Evolutionary conservation across 2,797 vertebrate species (phyloP).

Genomic region (Coracias cyanogaster): DNA sequence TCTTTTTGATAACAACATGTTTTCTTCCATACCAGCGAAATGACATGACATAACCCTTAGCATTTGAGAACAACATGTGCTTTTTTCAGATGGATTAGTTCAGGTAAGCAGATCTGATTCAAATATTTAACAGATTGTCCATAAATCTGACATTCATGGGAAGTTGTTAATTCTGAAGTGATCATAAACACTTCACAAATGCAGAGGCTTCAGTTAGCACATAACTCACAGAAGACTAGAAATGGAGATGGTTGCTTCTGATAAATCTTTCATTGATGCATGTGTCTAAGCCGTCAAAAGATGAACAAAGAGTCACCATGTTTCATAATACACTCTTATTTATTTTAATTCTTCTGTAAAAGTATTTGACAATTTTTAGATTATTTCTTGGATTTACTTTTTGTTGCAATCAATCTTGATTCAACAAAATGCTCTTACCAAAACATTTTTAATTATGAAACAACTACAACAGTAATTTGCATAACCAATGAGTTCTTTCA

Average conservation of each 20-base stretch:
- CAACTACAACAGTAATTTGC: slow-evolving; percentile 48
- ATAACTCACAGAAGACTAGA: neutral
- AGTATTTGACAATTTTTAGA: slow-evolving; percentile 27
- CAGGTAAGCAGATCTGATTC: slow-evolving; percentile 58
- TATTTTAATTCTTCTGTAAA: slow-evolving; percentile 37
- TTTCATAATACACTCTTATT: slow-evolving; percentile 31
- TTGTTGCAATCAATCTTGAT: slow-evolving; percentile 6
- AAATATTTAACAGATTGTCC: slow-evolving; percentile 66
- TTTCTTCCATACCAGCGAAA: neutral
- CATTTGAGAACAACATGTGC: slow-evolving; percentile 18
- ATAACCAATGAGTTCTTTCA: slow-evolving; percentile 37
- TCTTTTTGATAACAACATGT: slow-evolving; percentile 35
- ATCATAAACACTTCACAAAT: slow-evolving; percentile 33
- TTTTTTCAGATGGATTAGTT: slow-evolving; percentile 56
- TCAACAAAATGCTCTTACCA: neutral
- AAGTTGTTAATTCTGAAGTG: slow-evolving; percentile 54
- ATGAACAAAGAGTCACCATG: slow-evolving; percentile 25
- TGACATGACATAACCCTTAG: slow-evolving; percentile 39
- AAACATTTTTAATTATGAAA: slow-evolving; percentile 66
- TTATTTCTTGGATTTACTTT: slow-evolving; percentile 40
- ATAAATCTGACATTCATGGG: slow-evolving; percentile 56
- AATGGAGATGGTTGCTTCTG: slow-evolving; percentile 14
- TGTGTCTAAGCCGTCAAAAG: slow-evolving; percentile 47
- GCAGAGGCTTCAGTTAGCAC: neutral
- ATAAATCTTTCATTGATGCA: slow-evolving; percentile 49